Percentiles rank a stretch among this genome's conserved stretches.
Conservation (phyloP, 1,140 invertebrate genomes). For the Hylaeus volcanicus region DNA sequence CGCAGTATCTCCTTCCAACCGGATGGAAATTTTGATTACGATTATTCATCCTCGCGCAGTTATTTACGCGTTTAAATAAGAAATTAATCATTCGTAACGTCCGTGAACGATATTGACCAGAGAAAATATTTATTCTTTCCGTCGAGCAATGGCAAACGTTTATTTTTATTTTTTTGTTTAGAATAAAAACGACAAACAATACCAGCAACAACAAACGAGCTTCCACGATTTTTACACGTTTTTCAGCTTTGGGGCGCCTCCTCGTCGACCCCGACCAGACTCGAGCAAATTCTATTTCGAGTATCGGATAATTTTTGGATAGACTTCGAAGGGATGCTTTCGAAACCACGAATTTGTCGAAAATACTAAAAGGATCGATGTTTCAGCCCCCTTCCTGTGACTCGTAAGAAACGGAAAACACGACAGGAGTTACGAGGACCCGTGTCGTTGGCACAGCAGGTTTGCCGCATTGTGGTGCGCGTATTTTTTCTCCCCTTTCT, state of each 20-base stretch:
- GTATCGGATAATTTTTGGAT: no score
- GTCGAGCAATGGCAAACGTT: not conserved
- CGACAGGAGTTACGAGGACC: slow-evolving; percentile 54
- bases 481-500: slow-evolving; percentile 12
- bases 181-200: no score
- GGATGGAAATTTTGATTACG: not conserved
- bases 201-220: no score
- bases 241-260: no score
- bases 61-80: not conserved
- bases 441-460: slow-evolving; percentile 60
- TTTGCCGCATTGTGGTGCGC: slow-evolving; percentile 41
- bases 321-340: no score
- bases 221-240: no score
- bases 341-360: no score
- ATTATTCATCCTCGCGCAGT: not conserved
- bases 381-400: not conserved
- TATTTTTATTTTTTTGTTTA: not conserved
- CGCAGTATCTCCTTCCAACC: not conserved
- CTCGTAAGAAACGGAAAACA: slow-evolving; percentile 43
- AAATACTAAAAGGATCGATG: no score
- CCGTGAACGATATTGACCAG: not conserved
- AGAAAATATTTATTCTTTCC: slow-evolving; percentile 8
- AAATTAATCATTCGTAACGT: not conserved
- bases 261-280: no score
- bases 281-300: no score